phyloP scores from a whole-genome alignment of 2,113 vertebrate species.

The Scartelaos histophorus region DNA sequence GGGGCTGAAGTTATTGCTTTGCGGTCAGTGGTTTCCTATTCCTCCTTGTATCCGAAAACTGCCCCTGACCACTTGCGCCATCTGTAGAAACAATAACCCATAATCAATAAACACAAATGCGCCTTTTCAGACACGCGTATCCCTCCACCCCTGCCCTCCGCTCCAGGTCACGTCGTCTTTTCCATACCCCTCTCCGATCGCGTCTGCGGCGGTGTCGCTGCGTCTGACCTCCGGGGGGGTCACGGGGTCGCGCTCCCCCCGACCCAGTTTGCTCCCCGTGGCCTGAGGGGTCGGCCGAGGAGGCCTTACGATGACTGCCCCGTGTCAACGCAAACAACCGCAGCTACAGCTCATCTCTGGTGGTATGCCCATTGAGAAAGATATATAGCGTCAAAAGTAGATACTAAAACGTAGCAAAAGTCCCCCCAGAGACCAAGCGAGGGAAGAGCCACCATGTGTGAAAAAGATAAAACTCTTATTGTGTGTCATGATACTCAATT shows the following conservation, averaged over 20 bases:
- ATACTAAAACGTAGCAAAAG: constrained; percentile 39
- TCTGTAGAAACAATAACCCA: constrained; percentile 2
- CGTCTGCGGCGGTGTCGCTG: constrained; percentile 37
- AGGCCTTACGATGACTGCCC: constrained; percentile 41
- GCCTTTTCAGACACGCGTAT: background rate
- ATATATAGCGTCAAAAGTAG: constrained; percentile 51
- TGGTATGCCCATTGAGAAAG: constrained; percentile 38
- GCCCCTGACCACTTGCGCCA: background rate
- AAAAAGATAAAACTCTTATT: constrained; percentile 37
- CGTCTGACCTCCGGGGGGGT: constrained; percentile 53
- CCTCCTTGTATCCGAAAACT: background rate
- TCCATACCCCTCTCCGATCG: background rate
- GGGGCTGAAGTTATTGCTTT: background rate
- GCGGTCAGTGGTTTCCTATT: background rate
- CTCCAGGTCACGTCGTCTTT: constrained; percentile 38
- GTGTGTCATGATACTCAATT: no score
- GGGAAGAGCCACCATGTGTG: constrained; percentile 10
- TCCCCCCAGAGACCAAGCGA: constrained; percentile 38
- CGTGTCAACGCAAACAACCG: constrained; percentile 56
- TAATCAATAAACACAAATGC: constrained; percentile 14
- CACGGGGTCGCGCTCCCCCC: constrained; percentile 40
- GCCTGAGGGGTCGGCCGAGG: constrained; percentile 21
- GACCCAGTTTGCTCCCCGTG: constrained; percentile 30
- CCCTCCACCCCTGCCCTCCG: constrained; percentile 8
- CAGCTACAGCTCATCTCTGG: constrained; percentile 20